Conservation (phyloP, 2,797 vertebrate species). For the Pseudocheirus occidentalis region DNA sequence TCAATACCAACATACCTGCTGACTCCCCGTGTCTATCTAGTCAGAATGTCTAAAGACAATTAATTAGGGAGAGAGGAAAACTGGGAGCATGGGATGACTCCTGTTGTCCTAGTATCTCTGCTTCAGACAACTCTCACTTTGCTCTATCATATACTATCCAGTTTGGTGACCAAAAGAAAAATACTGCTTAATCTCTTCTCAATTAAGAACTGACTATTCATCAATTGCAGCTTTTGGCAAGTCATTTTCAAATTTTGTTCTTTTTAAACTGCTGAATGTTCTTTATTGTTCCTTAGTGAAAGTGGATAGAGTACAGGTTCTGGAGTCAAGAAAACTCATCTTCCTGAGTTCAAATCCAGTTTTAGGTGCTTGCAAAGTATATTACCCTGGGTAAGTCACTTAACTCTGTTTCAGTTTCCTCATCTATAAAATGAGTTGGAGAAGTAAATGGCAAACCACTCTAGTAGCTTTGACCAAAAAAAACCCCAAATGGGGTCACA, state of each 20-base stretch:
- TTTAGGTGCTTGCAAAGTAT: neutral
- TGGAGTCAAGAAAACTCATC: neutral
- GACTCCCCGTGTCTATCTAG: neutral
- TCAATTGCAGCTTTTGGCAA: neutral
- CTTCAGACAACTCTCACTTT: neutral
- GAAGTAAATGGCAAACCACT: neutral
- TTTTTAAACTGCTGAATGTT: neutral
- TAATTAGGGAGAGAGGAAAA: neutral
- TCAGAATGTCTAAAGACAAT: neutral
- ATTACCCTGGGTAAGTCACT: neutral
- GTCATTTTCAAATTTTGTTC: neutral
- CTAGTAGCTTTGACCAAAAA: neutral
- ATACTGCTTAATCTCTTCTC: neutral
- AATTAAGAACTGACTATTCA: neutral
- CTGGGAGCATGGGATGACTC: neutral
- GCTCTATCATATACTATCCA: neutral
- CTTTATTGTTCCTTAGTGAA: neutral
- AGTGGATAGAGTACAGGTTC: neutral
- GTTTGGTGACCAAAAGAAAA: neutral
- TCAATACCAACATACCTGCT: neutral
- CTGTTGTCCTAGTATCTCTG: neutral
- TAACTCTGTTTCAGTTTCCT: neutral
- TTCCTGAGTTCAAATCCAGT: neutral
- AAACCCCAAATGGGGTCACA: neutral
- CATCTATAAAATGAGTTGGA: neutral